phyloP scores from a whole-genome alignment of 2,113 vertebrate species.

The Podilymbus podiceps region DNA sequence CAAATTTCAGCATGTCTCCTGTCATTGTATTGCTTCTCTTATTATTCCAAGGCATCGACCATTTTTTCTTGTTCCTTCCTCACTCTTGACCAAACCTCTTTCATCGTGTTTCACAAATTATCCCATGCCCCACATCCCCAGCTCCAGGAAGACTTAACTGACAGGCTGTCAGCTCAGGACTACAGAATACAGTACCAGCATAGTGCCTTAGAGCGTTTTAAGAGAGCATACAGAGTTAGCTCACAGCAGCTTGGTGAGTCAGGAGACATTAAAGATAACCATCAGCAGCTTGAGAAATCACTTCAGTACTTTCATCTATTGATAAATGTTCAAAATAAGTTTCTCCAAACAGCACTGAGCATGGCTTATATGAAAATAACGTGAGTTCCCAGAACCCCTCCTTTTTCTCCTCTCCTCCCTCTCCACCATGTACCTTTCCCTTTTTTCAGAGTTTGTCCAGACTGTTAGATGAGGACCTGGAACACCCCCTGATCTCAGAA shows the following conservation, averaged over 20 bases:
- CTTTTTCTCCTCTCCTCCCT: not conserved
- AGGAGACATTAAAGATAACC: not conserved
- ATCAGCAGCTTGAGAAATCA: not conserved
- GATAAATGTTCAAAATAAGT: not conserved
- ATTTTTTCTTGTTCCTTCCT: not conserved
- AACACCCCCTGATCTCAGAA: not conserved
- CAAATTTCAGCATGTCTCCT: not conserved
- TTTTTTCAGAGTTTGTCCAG: constrained; percentile 40
- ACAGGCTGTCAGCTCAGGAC: not conserved
- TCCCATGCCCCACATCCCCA: not conserved
- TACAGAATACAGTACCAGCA: not conserved
- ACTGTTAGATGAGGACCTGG: constrained; percentile 48
- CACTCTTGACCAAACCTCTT: not conserved
- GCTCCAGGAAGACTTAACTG: not conserved
- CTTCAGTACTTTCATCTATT: not conserved
- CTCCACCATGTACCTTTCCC: not conserved
- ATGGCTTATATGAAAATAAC: not conserved
- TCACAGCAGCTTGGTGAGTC: not conserved
- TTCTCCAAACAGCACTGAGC: not conserved
- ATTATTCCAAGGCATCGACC: not conserved
- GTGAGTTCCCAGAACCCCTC: not conserved
- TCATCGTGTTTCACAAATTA: not conserved
- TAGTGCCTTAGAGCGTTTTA: not conserved
- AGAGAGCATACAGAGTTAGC: not conserved
- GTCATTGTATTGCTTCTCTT: not conserved